Percentiles rank a stretch among this genome's conserved stretches.
phyloP scores from a whole-genome alignment of 30 jellyfish, hydroid and myxozoan genomes.

The Pelagia noctiluca region DNA sequence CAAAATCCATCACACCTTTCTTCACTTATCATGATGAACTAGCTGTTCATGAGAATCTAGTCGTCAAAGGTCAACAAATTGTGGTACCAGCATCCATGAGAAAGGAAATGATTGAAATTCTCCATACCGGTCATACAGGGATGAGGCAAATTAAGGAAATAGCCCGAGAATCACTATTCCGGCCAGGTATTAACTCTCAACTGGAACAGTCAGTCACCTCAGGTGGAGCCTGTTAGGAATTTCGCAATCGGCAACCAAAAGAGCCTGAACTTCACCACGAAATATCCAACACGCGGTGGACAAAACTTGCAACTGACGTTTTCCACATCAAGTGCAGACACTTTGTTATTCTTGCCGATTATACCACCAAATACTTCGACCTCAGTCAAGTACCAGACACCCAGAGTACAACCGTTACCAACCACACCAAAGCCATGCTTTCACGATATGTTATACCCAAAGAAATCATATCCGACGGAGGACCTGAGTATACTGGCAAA shows the following conservation, averaged over 20 bases:
- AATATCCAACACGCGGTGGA: neutral
- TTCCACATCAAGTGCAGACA: neutral
- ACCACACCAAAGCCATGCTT: neutral
- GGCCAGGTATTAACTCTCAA: conserved; percentile 11
- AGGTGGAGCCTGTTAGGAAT: neutral
- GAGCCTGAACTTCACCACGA: neutral
- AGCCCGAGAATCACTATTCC: neutral
- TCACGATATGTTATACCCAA: conserved; percentile 8
- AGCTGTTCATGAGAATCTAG: neutral
- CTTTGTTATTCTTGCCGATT: neutral
- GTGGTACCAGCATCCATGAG: neutral
- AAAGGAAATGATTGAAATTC: neutral
- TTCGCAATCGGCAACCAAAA: conserved; percentile 10
- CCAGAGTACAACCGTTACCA: neutral
- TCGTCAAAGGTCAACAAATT: neutral
- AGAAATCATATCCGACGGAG: neutral
- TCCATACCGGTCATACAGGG: conserved; percentile 1
- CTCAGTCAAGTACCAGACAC: neutral
- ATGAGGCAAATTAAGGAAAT: neutral
- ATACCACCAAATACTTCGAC: neutral
- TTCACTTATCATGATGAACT: neutral
- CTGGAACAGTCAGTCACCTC: neutral
- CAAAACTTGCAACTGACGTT: neutral
- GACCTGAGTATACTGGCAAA: neutral
- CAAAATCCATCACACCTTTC: neutral